Evolutionary conservation across 2,113 vertebrate genomes (phyloP).

Genomic region (Scolopax mira): DNA sequence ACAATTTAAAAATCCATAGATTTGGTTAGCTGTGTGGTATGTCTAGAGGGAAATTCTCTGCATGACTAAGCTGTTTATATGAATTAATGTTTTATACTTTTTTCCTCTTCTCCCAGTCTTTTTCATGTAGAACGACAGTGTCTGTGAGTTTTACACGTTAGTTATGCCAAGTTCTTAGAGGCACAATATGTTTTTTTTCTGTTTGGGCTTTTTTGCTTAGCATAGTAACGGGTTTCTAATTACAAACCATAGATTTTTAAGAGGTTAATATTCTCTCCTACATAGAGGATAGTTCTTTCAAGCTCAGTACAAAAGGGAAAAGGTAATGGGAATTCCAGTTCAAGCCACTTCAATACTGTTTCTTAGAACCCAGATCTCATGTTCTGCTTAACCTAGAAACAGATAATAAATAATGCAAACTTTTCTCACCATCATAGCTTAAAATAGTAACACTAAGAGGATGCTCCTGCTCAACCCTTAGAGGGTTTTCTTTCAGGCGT

Average conservation of each 20-base stretch:
- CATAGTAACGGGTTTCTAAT: neutral
- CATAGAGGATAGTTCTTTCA: neutral
- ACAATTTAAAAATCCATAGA: conserved; percentile 1
- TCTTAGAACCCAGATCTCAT: neutral
- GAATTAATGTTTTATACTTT: neutral
- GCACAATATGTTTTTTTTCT: neutral
- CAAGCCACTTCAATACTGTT: neutral
- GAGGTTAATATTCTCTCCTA: neutral
- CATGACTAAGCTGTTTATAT: neutral
- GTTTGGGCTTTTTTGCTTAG: neutral
- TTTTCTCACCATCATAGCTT: neutral
- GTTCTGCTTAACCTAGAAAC: neutral
- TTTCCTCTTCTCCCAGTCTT: neutral
- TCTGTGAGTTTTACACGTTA: neutral
- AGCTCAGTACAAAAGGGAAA: neutral
- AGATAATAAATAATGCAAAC: neutral
- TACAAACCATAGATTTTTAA: neutral
- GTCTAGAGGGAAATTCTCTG: neutral
- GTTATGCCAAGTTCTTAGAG: neutral
- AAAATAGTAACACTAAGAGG: conserved; percentile 4
- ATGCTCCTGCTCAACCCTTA: neutral
- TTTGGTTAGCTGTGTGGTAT: neutral
- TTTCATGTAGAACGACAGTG: neutral
- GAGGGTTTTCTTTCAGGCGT: neutral
- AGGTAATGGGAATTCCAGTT: neutral